phyloP scores from a whole-genome alignment of 2,888 invertebrate species.

The Seira ritae region DNA sequence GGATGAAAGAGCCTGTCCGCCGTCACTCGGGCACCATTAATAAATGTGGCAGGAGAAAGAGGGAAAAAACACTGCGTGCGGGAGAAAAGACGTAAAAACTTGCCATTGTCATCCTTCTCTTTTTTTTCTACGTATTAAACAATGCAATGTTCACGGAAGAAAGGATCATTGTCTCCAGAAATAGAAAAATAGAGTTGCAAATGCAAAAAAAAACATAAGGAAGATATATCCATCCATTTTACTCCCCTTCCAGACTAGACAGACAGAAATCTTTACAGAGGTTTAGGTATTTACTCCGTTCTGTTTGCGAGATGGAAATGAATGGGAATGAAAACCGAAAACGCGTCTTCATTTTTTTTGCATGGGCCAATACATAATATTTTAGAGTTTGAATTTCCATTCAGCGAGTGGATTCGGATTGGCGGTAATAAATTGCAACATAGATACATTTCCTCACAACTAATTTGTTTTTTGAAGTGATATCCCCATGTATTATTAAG shows the following conservation, averaged over 20 bases:
- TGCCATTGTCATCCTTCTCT: conserved; percentile 40
- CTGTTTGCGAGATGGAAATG: too few species aligned
- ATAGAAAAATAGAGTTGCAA: not conserved
- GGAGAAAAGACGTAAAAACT: conserved; percentile 32
- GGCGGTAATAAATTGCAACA: too few species aligned
- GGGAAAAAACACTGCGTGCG: conserved; percentile 7
- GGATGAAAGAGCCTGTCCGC: conserved; percentile 68
- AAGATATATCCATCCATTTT: not conserved
- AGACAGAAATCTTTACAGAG: too few species aligned
- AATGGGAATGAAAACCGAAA: too few species aligned
- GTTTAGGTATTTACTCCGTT: too few species aligned
- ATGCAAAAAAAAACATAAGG: not conserved
- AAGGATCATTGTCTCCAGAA: not conserved
- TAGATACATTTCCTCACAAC: conserved; percentile 63
- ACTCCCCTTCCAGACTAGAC: not conserved
- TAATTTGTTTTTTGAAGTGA: conserved; percentile 70
- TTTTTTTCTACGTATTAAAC: not conserved
- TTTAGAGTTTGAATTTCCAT: too few species aligned
- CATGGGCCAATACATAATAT: too few species aligned
- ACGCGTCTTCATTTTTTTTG: too few species aligned
- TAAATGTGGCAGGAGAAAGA: conserved; percentile 69
- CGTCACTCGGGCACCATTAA: conserved; percentile 70
- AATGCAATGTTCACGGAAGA: too few species aligned
- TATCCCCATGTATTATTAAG: too few species aligned
- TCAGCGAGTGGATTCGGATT: too few species aligned